Base-by-base conservation (phyloP, 2,888 invertebrate genomes). In the Corythucha ciliata region DNA sequence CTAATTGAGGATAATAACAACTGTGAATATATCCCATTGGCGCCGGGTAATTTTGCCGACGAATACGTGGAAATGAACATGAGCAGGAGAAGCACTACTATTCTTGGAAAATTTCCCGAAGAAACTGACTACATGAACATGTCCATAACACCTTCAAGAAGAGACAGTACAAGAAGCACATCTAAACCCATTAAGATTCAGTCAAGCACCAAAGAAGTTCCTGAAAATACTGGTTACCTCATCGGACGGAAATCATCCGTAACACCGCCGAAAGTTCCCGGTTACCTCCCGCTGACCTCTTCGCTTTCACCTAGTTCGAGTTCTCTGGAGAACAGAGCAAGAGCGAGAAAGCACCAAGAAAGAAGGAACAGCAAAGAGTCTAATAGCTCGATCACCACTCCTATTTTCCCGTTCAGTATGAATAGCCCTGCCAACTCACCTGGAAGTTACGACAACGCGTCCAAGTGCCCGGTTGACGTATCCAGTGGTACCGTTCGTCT, bases 401-500 rank as follows among this genome's bases (percentile, higher is more conserved):
- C 80, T 0, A 76, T 81, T 54, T 82, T 82, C 65, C 80, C 81
- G 1, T 73, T 81, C 61, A 79, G 77, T 54, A 66, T 80, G 37
- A 80, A 80, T 64, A 79, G 80, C 58, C 81, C 81, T 1, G 74
- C 76, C 14, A 78, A 79, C 2, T 80, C 80, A 0, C 70, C 74
- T 20, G 59, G 59, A 39, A 47, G 55, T 37, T 61, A 59, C 34
- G 60, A 62, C 29, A 60, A 60, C 4, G 56, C 58, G 36, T 36
- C 66, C 29, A 68, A 67, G 59, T 65, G 65, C 51, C 61, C 65
- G 4, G 61, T 66, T 2, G 69, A 71, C 53, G 65, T 65, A 1
- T 63, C 66, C 4, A 63, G 66, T 41, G 67, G 67, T 4, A 51
- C 51, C 3, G 34, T 50, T 5, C 24, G 36, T n/a, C 21, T 51